A percentile compares a stretch with the other conserved stretches of the same genome.
Conservation (phyloP, 2,888 invertebrate genomes). For the Metellina segmentata region DNA sequence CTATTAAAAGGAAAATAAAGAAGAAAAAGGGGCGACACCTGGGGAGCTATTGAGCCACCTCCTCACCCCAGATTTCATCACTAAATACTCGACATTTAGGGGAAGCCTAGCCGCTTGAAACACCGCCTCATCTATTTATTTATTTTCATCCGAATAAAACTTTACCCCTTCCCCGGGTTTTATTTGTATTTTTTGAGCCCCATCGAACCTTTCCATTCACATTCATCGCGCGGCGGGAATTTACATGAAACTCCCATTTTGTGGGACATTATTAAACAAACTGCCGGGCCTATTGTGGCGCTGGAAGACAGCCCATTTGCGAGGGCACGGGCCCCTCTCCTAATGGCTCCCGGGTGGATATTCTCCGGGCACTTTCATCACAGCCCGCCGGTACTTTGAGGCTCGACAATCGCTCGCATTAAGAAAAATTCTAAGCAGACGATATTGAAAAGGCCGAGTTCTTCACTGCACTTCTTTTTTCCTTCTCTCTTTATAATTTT, state of each 20-base stretch:
- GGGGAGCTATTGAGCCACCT: not conserved
- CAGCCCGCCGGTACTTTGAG: slow-evolving; percentile 64
- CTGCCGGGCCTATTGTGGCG: slow-evolving; percentile 63
- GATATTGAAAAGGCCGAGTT: slow-evolving; percentile 75
- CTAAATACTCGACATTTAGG: not conserved
- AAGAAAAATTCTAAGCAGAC: slow-evolving; percentile 76
- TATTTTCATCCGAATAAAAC: slow-evolving; percentile 15
- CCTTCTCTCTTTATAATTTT: slow-evolving; percentile 56
- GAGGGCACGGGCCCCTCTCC: slow-evolving; percentile 31
- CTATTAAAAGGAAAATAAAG: not conserved
- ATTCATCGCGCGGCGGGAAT: slow-evolving; percentile 62
- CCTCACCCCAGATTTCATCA: not conserved
- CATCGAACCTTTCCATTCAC: slow-evolving; percentile 18
- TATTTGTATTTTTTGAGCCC: slow-evolving; percentile 12
- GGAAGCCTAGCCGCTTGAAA: too few species aligned
- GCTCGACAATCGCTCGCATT: slow-evolving; percentile 71
- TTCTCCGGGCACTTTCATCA: slow-evolving; percentile 74
- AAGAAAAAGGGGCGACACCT: not conserved
- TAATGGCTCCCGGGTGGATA: slow-evolving; percentile 69
- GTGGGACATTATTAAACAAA: slow-evolving; percentile 77
- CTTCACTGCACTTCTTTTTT: slow-evolving; percentile 35
- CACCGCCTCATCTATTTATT: not conserved
- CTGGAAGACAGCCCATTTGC: slow-evolving; percentile 57
- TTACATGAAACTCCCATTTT: slow-evolving; percentile 77
- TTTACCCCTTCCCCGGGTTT: slow-evolving; percentile 47